A percentile compares a stretch with the other conserved stretches of the same genome.
These are phyloP conservation scores for Pogona vitticeps DNA, from an alignment of 2,113 vertebrate species.

Conservation along the genomic window DNA sequence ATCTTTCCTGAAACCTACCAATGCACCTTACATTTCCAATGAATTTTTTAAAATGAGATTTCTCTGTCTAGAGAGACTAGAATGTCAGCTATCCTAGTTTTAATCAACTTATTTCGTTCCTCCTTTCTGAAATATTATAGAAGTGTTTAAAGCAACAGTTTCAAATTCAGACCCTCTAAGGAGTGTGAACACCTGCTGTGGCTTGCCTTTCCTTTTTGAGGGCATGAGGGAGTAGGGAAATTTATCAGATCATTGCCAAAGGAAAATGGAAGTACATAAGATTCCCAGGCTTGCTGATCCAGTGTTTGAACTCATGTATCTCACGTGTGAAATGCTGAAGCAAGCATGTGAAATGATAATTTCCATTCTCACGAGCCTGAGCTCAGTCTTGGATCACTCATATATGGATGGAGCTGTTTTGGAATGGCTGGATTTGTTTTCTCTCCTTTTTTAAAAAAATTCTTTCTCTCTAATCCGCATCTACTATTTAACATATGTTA, in stretches of 20 bases:
- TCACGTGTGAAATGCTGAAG: neutral
- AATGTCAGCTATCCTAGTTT: neutral
- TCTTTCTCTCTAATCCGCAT: too few species aligned
- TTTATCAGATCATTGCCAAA: neutral
- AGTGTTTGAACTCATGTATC: neutral
- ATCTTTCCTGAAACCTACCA: neutral
- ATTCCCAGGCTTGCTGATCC: neutral
- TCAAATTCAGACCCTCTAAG: neutral
- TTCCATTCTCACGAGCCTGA: neutral
- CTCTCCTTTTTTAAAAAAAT: neutral
- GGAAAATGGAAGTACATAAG: neutral
- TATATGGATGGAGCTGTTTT: neutral
- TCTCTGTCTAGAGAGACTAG: conserved; percentile 1
- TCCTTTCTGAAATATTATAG: neutral
- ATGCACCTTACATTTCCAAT: neutral
- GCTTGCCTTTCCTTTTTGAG: neutral
- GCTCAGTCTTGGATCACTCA: neutral
- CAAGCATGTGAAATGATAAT: neutral
- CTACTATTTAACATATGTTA: neutral
- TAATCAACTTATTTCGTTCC: neutral
- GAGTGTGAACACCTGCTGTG: neutral
- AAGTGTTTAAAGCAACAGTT: neutral
- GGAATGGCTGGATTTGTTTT: neutral
- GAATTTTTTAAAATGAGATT: neutral
- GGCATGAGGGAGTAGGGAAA: neutral